Conservation (phyloP, 2,888 invertebrate genomes). For the Cancer borealis region DNA sequence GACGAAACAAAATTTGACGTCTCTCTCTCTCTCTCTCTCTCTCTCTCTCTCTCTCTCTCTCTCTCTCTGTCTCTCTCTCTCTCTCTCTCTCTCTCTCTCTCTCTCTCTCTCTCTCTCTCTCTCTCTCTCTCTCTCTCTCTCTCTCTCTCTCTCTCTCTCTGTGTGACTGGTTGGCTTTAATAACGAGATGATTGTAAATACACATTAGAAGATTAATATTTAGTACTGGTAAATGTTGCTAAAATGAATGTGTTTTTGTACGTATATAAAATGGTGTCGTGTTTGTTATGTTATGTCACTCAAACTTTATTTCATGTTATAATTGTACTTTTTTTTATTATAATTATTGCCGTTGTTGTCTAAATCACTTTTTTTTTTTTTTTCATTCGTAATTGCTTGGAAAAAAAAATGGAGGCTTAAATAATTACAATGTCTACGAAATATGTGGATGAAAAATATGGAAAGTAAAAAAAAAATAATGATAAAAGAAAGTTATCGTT, state of each 20-base stretch:
- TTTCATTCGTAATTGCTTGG: not conserved
- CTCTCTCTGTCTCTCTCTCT: constrained; percentile 38
- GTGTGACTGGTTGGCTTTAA: not conserved
- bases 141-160: constrained; percentile 20
- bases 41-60: constrained; percentile 33
- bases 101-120: not conserved
- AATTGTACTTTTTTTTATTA: not conserved
- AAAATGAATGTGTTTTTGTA: not conserved
- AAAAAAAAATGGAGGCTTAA: not conserved
- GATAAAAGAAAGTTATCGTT: not conserved
- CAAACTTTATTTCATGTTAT: not conserved
- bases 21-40: not conserved
- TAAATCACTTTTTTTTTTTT: not conserved
- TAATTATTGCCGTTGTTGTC: not conserved
- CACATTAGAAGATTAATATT: not conserved
- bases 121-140: not conserved
- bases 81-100: not conserved
- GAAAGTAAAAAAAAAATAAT: not conserved
- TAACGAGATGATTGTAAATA: not conserved
- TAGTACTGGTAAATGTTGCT: not conserved
- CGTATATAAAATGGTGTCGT: not conserved
- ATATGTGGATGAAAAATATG: not conserved
- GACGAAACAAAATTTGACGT: not conserved
- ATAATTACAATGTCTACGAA: not conserved
- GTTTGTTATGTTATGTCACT: not conserved